These are phyloP conservation scores for Bombus balteatus DNA, from an alignment of 1,140 invertebrate species.

Conservation along the genomic window DNA sequence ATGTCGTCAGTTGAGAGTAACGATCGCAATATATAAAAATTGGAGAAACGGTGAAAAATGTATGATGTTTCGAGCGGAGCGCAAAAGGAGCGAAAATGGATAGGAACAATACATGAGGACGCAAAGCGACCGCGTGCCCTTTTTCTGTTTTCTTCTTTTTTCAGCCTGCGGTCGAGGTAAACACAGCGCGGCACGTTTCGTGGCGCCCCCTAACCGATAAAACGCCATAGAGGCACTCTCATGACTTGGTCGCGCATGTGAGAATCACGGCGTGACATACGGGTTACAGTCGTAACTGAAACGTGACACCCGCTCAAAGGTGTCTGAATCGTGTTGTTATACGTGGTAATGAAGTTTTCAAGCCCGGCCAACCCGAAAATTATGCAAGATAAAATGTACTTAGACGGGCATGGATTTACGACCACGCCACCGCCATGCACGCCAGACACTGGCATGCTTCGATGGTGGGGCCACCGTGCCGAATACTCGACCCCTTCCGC, in stretches of 20 bases:
- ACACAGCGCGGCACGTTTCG: slow-evolving; percentile 61
- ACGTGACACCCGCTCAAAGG: slow-evolving; percentile 48
- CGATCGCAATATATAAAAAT: not conserved
- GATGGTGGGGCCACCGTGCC: slow-evolving; percentile 55
- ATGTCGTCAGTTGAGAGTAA: not conserved
- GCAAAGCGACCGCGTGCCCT: slow-evolving; percentile 42
- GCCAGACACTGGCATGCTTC: slow-evolving; percentile 55
- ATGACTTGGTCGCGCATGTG: slow-evolving; percentile 24
- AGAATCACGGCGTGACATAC: slow-evolving; percentile 51
- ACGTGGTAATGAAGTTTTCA: not conserved
- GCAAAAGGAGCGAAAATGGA: not conserved
- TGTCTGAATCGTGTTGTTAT: slow-evolving; percentile 22
- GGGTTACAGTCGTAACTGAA: slow-evolving; percentile 32
- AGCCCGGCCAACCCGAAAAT: slow-evolving; percentile 62
- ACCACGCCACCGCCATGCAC: slow-evolving; percentile 50
- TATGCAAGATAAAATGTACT: slow-evolving; percentile 15
- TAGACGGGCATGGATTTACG: slow-evolving; percentile 26
- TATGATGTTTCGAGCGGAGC: not conserved
- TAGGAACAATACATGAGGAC: slow-evolving; percentile 25
- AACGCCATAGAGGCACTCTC: slow-evolving; percentile 53
- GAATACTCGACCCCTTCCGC: slow-evolving; percentile 47
- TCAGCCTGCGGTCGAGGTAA: slow-evolving; percentile 64
- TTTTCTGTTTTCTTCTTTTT: slow-evolving; percentile 52
- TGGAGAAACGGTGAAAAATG: not conserved
- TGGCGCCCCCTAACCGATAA: slow-evolving; percentile 68